phyloP scores from a whole-genome alignment of 2,113 vertebrate genomes.

The Probosciger aterrimus region DNA sequence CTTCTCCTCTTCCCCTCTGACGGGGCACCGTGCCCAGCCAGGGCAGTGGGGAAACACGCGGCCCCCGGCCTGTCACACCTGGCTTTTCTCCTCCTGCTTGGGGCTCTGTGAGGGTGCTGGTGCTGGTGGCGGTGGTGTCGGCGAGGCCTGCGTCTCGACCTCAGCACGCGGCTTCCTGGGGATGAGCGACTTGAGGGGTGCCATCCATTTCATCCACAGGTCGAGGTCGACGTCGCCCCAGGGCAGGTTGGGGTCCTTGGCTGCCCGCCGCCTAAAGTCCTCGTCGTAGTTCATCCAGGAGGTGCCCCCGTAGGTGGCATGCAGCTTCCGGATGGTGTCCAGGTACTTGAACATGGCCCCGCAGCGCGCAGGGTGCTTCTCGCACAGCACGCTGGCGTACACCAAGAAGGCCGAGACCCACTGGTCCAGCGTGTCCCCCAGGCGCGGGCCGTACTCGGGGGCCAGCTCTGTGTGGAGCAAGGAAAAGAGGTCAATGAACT shows the following conservation, averaged over 20 bases:
- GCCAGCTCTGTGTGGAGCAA: constrained; percentile 69
- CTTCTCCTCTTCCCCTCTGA: not conserved
- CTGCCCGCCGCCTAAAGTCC: constrained; percentile 60
- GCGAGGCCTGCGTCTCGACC: not conserved
- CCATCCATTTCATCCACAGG: constrained; percentile 70
- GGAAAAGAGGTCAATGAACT: constrained; percentile 67
- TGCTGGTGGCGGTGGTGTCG: not conserved
- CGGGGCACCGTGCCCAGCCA: not conserved
- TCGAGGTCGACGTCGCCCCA: constrained; percentile 64
- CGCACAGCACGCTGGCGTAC: constrained; percentile 67
- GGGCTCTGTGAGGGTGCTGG: not conserved
- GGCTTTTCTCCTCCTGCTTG: constrained; percentile 54
- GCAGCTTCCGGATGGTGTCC: constrained; percentile 67
- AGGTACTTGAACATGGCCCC: constrained; percentile 70
- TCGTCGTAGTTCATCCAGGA: constrained; percentile 67
- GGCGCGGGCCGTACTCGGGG: constrained; percentile 56
- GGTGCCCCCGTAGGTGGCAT: constrained; percentile 61
- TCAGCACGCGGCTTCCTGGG: not conserved
- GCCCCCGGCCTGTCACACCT: constrained; percentile 37
- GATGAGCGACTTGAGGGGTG: constrained; percentile 47
- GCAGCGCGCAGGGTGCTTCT: constrained; percentile 64
- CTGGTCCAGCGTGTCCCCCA: constrained; percentile 68
- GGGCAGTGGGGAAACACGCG: not conserved
- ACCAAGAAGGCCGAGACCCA: constrained; percentile 69
- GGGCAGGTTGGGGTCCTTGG: constrained; percentile 53